Conservation (phyloP, 1,140 invertebrate species). For the Drosophila pectinifera region DNA sequence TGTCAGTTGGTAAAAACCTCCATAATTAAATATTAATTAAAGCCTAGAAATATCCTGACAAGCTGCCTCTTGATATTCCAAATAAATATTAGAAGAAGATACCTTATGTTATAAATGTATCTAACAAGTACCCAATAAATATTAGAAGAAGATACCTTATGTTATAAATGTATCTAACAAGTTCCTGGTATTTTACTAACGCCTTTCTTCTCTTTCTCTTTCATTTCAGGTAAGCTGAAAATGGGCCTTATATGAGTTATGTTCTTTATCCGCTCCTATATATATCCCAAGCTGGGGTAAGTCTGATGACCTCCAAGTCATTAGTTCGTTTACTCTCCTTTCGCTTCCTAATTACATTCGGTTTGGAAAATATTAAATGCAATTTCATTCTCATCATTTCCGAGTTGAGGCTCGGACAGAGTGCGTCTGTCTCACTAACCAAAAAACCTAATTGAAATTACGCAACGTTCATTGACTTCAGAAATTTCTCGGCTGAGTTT, state of each 20-base stretch:
- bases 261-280: not conserved
- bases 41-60: no score
- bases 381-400: slow-evolving; percentile 81
- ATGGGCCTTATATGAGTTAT: not conserved
- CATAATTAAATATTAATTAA: no score
- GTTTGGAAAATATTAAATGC: slow-evolving; percentile 70
- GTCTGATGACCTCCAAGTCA: slow-evolving; percentile 53
- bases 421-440: slow-evolving; percentile 15
- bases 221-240: slow-evolving; percentile 51
- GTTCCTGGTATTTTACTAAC: not conserved
- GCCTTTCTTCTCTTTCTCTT: not conserved
- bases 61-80: no score
- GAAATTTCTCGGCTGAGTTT: slow-evolving; percentile 54
- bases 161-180: not conserved
- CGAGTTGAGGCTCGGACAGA: slow-evolving; percentile 21
- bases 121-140: no score
- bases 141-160: not conserved
- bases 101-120: no score
- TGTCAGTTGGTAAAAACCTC: no score
- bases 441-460: slow-evolving; percentile 80
- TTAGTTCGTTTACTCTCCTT: slow-evolving; percentile 25
- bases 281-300: slow-evolving; percentile 32
- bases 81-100: not conserved
- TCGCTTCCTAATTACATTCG: slow-evolving; percentile 62
- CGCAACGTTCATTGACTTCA: slow-evolving; percentile 82